Evolutionary conservation across 2,113 vertebrate species (phyloP), one percentile per base, ranked within the genome.

Genomic region (Geococcyx californianus): DNA sequence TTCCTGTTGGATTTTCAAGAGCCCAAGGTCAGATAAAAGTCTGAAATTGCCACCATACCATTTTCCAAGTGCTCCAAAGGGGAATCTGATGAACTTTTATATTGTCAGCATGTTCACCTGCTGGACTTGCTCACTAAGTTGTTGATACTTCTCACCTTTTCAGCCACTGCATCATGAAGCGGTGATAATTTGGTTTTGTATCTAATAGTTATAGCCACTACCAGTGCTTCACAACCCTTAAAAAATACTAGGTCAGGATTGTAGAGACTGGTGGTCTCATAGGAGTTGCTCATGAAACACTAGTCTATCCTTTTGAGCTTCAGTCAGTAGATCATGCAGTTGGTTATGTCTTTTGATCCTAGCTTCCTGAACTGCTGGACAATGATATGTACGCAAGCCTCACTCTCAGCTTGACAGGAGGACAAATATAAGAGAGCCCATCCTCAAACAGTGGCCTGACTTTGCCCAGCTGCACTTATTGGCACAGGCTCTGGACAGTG

Each of bases 1-100:
- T 62, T 72, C 26, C 7, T 38, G 9, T 13, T 70, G 49, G 6
- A 13, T 44, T 84, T 81, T 64, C 13, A 9, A 77, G 54, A 77
- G 34, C 33, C 16, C 31, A 59, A 16, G n/a, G 26, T 6, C 23
- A 10, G 24, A 55, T 72, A 51, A 68, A 87, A 78, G 14, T 13
- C 42, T 87, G 42, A 74, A 63, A 59, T 63, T 76, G 18, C 11
- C 21, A 68, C 9, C 24, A n/a, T 36, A 29, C 26, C 6, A 13
- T 58, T 72, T 84, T 56, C n/a, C 36, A 56, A 4, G 0, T 72
- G 26, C 36, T 83, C 5, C 3, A 1, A 1, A 45, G 45, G 24
- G 5, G 28, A 74, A 40, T 62, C 21, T 62, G 29, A 66, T 1
- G 1, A 51, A 17, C 16, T 72, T n/a, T 0, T 0, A 4, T 83